Conservation (phyloP, 2,113 vertebrate genomes). For the Microtus montanus region DNA sequence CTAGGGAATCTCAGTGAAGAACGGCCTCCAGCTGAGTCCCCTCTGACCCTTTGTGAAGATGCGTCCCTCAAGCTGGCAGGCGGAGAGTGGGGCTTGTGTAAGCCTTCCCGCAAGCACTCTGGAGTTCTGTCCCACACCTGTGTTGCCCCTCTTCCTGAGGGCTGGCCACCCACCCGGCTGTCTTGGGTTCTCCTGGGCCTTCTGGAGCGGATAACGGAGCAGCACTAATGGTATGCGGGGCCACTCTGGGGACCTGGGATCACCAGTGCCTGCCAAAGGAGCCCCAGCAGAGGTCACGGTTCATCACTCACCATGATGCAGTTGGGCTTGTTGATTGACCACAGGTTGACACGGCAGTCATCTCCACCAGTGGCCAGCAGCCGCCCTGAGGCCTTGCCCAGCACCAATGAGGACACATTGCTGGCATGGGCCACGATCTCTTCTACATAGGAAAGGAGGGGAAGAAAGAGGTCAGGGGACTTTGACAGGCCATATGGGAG, state of each 20-base stretch:
- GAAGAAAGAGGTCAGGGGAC: not conserved
- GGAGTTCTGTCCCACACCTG: not conserved
- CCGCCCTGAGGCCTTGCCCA: constrained; percentile 94
- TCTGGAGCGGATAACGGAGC: not conserved
- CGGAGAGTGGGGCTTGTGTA: not conserved
- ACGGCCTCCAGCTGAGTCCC: not conserved
- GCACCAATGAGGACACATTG: constrained; percentile 91
- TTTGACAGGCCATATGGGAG: not conserved
- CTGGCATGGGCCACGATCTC: constrained; percentile 95
- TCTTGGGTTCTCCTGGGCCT: not conserved
- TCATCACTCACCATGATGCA: constrained; percentile 99
- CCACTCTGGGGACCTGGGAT: not conserved
- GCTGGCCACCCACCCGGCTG: not conserved
- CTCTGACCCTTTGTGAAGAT: not conserved
- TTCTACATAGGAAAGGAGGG: constrained; percentile 84
- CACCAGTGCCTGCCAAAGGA: not conserved
- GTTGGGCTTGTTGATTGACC: constrained; percentile 97
- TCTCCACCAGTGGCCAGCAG: constrained; percentile 96
- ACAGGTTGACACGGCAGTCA: constrained; percentile 96
- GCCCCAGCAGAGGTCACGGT: fast-evolving
- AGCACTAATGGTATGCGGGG: not conserved
- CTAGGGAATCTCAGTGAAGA: not conserved
- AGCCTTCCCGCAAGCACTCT: not conserved
- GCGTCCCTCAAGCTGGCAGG: not conserved
- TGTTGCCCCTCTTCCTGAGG: not conserved